Percentiles rank a stretch among this genome's conserved stretches.
Conservation (phyloP, 92 coral and sea anemone genomes). For the Zoanthus sociatus region DNA sequence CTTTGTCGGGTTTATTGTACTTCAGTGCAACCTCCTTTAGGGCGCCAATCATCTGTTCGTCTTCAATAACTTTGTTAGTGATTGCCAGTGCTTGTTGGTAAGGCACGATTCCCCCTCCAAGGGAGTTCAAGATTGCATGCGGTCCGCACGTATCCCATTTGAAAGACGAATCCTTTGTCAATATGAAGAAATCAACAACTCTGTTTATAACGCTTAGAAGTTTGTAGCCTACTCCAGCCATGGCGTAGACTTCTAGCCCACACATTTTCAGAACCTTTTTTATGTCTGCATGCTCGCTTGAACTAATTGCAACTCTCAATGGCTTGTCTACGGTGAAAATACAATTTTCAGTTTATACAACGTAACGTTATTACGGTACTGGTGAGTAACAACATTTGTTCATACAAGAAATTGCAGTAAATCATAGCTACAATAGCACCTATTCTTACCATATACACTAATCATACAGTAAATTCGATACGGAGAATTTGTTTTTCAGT, state of each 20-base stretch:
- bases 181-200: conserved; percentile 68
- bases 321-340: neutral
- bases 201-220: conserved; percentile 75
- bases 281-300: conserved; percentile 62
- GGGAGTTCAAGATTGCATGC: conserved; percentile 71
- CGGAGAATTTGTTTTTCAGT: too few relatives aligned
- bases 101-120: conserved; percentile 72
- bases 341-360: neutral
- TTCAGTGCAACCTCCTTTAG: conserved; percentile 51
- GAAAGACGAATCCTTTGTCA: conserved; percentile 73
- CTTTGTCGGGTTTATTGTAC: conserved; percentile 67
- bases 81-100: conserved; percentile 55
- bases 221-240: conserved; percentile 78
- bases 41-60: conserved; percentile 23
- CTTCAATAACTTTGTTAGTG: conserved; percentile 5
- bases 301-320: conserved; percentile 65
- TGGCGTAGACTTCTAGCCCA: conserved; percentile 49
- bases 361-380: neutral
- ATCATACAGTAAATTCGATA: too few relatives aligned
- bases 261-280: conserved; percentile 43
- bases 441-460: too few relatives aligned
- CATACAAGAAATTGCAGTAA: too few relatives aligned
- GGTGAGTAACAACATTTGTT: too few relatives aligned
- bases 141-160: conserved; percentile 90
- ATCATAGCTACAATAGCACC: too few relatives aligned